phyloP scores from a whole-genome alignment of 2,888 invertebrate genomes.

The Hyposoter didymator region DNA sequence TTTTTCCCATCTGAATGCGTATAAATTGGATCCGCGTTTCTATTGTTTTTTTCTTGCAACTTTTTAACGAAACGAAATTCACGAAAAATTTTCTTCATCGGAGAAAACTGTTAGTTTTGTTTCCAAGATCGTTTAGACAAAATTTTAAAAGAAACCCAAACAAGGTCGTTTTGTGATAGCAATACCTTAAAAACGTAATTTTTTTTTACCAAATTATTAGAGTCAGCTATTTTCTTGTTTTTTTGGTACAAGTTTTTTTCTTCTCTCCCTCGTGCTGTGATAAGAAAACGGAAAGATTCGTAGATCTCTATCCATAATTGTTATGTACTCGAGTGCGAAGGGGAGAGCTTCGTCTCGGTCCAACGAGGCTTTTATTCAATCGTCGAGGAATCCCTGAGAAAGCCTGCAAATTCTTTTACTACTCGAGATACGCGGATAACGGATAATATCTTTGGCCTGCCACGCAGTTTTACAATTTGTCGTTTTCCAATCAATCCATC shows the following conservation, averaged over 20 bases:
- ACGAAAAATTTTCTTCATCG: too few species aligned
- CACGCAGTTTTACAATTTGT: neutral
- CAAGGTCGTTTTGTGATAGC: too few species aligned
- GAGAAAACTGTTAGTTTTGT: too few species aligned
- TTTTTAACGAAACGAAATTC: too few species aligned
- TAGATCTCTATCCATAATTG: slow-evolving; percentile 1
- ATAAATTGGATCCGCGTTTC: too few species aligned
- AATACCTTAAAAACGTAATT: too few species aligned
- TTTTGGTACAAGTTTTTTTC: neutral
- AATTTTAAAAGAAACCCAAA: too few species aligned
- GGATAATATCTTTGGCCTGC: neutral
- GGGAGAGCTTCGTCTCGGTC: neutral
- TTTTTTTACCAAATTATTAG: neutral
- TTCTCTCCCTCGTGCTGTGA: neutral
- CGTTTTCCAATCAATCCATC: neutral
- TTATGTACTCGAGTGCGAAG: neutral
- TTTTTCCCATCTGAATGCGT: too few species aligned
- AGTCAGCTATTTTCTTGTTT: neutral
- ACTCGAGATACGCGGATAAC: slow-evolving; percentile 1
- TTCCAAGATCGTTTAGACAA: too few species aligned
- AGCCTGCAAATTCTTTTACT: neutral
- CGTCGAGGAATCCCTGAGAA: slow-evolving; percentile 1
- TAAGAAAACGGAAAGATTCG: neutral
- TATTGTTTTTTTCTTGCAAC: too few species aligned
- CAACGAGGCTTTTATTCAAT: slow-evolving; percentile 8